Evolutionary conservation across 2,888 invertebrate species (phyloP), one percentile per base, ranked within the genome.

Genomic region (Cancer borealis): DNA sequence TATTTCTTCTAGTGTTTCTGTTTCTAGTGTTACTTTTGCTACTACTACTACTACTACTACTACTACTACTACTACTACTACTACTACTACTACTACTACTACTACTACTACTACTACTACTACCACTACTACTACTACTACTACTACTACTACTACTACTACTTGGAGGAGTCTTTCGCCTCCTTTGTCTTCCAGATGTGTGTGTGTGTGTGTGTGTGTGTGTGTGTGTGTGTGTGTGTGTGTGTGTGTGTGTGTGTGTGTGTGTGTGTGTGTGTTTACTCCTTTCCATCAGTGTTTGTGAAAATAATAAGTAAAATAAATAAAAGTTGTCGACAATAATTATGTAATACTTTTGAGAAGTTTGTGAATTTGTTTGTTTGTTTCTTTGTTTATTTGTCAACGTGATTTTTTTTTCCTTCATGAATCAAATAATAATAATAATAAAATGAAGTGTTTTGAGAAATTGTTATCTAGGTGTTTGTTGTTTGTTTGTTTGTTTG

Each of bases 61-160:
- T 87, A 30, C 87, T 87, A 87, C 87, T 30, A 45, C 26, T 87
- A n/a, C 87, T n/a, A 30, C 87, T 87, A 87, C 87, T 87, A 87
- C 87, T 87, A 87, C 30, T 87, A 30, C 39, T 87, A 39, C 39
- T 87, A 8, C 5, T 87, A 39, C 87, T 87, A 39, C 87, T 87
- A 26, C 87, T 87, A 6, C 87, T 39, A 14, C 87, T 87, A 39
- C 87, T 87, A 17, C 39, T 39, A 87, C 87, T 87, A 87, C 39
- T 39, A 87, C 87, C 45, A 87, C 87, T 87, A 87, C 87, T 87
- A 87, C 87, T 87, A 87, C 87, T 87, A 87, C 87, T 87, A 87
- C 87, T 87, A 39, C 87, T 87, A 87, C 87, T 87, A 87, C 87
- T 87, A 87, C 87, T 88, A 88, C 88, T 88, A 46, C 88, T 88